Conservation (phyloP, 1,140 invertebrate species). For the Drosophila elegans region DNA sequence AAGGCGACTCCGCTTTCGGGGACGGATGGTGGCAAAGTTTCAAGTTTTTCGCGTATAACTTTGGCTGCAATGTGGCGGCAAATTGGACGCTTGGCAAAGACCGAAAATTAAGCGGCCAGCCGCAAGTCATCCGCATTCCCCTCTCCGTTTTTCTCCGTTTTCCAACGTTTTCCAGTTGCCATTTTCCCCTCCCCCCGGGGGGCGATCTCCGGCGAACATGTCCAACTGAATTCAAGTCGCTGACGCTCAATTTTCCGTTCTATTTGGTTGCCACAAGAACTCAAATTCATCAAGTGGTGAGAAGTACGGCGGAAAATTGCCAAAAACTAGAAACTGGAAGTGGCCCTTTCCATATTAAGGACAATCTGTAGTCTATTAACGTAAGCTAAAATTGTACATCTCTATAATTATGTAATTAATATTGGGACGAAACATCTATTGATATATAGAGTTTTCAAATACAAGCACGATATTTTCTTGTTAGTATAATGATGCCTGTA, state of each 20-base stretch:
- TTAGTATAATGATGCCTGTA: too few relatives aligned
- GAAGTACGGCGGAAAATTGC: not conserved
- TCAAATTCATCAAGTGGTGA: slow-evolving; percentile 41
- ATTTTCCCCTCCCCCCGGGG: not conserved
- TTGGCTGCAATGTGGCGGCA: slow-evolving; percentile 76
- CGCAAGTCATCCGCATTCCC: slow-evolving; percentile 41
- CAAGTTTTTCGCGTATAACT: slow-evolving; percentile 63
- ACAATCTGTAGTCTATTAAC: too few relatives aligned
- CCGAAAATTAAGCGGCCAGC: slow-evolving; percentile 71
- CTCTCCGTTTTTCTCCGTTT: not conserved
- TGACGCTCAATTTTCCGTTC: slow-evolving; percentile 68
- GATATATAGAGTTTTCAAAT: too few relatives aligned
- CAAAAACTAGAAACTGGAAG: too few relatives aligned
- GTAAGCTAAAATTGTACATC: too few relatives aligned
- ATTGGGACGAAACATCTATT: too few relatives aligned
- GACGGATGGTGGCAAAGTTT: slow-evolving; percentile 42
- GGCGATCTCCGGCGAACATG: slow-evolving; percentile 39
- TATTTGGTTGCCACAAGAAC: slow-evolving; percentile 66
- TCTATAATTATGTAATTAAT: too few relatives aligned
- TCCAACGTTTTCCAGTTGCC: not conserved
- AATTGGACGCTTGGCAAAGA: slow-evolving; percentile 71
- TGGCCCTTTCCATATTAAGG: too few relatives aligned
- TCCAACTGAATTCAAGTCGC: slow-evolving; percentile 66
- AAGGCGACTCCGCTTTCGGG: slow-evolving; percentile 9
- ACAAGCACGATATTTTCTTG: too few relatives aligned